Evolutionary conservation across 2,113 vertebrate genomes (phyloP), one percentile per base, ranked within the genome.

Genomic region (Isurus oxyrinchus): DNA sequence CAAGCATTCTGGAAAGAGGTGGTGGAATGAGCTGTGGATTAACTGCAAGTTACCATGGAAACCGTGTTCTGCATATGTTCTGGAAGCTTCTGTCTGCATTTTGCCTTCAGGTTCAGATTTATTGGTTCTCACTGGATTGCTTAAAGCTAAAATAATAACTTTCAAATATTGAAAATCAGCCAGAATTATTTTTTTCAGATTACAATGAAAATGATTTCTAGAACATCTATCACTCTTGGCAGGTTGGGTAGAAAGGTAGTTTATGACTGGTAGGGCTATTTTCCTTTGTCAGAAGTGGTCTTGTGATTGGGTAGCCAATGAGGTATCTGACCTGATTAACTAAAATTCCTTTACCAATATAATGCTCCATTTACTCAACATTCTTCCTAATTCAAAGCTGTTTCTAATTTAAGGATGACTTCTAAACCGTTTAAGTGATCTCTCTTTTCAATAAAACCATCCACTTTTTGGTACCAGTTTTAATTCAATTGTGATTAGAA

Each of bases 341-440:
- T 84, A 40, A 84, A 84, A 49, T 84, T 44, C 81, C 81, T 84
- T 84, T 84, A 23, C 88, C 5, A 59, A 59, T 91, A 59, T 59
- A 91, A 91, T 59, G 31, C 27, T 59, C 27, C 14, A 35, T 59
- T 59, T 91, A 91, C 88, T 91, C 31, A 91, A 91, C 49, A n/a
- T 90, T 57, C 87, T 59, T 59, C 88, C 88, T 11, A 31, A 90
- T 90, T 90, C 55, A 90, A 90, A 90, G 25, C 88, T 59, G 88
- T 59, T 91, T 91, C 55, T 59, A n/a, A 59, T 91, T 91, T 59
- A 90, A 90, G 57, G 25, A 35, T 3, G 53, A 23, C 2, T 59
- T 49, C 40, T 55, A 86, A 86, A 49, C n/a, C 25, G 86, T 53
- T 90, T 35, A 57, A 90, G 19, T 44, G 25, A 35, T 31, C 10